A percentile compares a stretch with the other conserved stretches of the same genome.
Conservation (phyloP, 2,888 invertebrate genomes). For the Drosophila sordidapex region DNA sequence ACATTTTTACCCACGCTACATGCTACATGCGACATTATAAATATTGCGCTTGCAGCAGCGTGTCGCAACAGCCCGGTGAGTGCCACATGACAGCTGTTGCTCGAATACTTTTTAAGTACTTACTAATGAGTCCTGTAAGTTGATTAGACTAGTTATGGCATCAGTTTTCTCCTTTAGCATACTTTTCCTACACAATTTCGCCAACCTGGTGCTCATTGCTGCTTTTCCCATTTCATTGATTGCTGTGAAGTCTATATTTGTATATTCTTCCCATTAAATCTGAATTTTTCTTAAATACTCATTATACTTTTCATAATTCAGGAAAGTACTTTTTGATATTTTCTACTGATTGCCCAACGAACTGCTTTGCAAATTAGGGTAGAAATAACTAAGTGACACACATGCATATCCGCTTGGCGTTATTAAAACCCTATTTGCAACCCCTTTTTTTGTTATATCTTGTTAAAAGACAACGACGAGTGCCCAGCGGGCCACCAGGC, state of each 20-base stretch:
- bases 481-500: constrained; percentile 47
- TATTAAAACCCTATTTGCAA: constrained; percentile 27
- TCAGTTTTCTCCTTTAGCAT: not conserved
- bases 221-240: not conserved
- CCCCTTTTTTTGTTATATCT: constrained; percentile 25
- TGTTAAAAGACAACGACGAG: constrained; percentile 31
- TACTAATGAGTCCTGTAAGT: constrained; percentile 73
- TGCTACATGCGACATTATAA: constrained; percentile 64
- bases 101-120: constrained; percentile 77
- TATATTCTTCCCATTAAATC: not conserved
- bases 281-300: not conserved
- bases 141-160: constrained; percentile 12
- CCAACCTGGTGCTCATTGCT: not conserved
- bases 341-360: not conserved
- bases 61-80: constrained; percentile 33
- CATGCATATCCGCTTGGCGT: constrained; percentile 13
- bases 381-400: constrained; percentile 5
- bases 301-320: not conserved
- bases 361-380: not conserved
- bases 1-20: constrained; percentile 66
- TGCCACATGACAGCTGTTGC: constrained; percentile 72
- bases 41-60: constrained; percentile 44
- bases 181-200: not conserved
- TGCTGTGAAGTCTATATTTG: not conserved
- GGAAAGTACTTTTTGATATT: not conserved